phyloP scores from a whole-genome alignment of 2,113 vertebrate species.

The Channa argus region DNA sequence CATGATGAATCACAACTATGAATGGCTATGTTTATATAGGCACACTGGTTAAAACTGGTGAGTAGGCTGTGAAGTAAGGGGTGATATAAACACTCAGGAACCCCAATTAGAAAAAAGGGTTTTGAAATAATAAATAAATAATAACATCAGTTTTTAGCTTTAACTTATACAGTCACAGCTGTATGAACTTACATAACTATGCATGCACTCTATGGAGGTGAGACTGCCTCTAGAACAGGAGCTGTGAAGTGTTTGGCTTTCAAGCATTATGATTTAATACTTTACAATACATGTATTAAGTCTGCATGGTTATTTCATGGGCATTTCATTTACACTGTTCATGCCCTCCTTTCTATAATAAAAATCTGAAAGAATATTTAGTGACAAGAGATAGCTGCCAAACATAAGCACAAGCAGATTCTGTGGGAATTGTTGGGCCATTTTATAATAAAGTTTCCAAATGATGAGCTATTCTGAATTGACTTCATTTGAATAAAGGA shows the following conservation, averaged over 20 bases:
- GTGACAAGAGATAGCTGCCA: neutral
- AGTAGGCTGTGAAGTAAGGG: constrained; percentile 4
- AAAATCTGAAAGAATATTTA: neutral
- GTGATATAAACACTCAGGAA: neutral
- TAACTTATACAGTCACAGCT: constrained; percentile 27
- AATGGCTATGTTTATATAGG: constrained; percentile 12
- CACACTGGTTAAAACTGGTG: neutral
- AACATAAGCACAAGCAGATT: neutral
- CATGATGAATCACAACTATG: constrained; percentile 13
- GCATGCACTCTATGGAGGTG: constrained; percentile 32
- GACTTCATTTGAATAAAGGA: constrained; percentile 32
- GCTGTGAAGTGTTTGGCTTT: constrained; percentile 39
- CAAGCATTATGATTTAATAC: neutral
- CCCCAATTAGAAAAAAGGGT: constrained; percentile 6
- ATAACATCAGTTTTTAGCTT: neutral
- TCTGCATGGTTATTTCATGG: neutral
- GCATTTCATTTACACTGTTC: neutral
- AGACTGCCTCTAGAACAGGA: constrained; percentile 58
- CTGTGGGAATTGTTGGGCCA: neutral
- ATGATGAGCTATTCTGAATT: constrained; percentile 38
- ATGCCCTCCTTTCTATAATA: neutral
- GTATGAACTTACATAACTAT: constrained; percentile 29
- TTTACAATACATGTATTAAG: constrained; percentile 18
- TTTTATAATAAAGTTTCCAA: constrained; percentile 49
- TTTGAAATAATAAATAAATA: no score